Evolutionary conservation across 2,888 invertebrate species (phyloP).

Genomic region (Colostygia pectinataria): DNA sequence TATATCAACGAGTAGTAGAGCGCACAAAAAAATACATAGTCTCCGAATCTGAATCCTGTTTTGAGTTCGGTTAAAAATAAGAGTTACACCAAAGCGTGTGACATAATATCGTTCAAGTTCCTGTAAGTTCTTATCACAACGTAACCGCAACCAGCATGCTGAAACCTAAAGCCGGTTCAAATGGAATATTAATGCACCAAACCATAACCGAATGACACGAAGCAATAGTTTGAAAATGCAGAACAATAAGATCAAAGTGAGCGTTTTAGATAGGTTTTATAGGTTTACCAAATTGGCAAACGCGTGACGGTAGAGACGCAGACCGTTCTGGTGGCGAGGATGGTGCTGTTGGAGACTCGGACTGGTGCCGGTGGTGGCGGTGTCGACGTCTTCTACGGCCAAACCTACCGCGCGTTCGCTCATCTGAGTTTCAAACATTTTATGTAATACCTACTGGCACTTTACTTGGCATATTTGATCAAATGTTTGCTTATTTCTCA

Average conservation of each 20-base stretch:
- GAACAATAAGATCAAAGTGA: background rate
- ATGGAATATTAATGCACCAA: background rate
- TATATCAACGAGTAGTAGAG: too few species aligned
- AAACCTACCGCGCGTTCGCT: slow-evolving; percentile 28
- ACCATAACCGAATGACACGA: slow-evolving; percentile 4
- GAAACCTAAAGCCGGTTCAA: background rate
- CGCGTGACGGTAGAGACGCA: slow-evolving; percentile 19
- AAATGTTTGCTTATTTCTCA: too few species aligned
- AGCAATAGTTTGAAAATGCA: slow-evolving; percentile 1
- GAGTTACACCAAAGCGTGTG: background rate
- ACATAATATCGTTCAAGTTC: background rate
- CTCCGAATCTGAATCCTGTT: too few species aligned
- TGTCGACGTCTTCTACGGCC: slow-evolving; percentile 25
- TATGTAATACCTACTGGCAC: too few species aligned
- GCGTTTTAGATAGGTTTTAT: background rate
- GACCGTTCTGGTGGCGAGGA: slow-evolving; percentile 31
- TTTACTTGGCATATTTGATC: too few species aligned
- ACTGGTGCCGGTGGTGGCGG: slow-evolving; percentile 17
- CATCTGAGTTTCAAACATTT: slow-evolving; percentile 28
- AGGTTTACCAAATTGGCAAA: slow-evolving; percentile 22
- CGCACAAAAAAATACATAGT: too few species aligned
- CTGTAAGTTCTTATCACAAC: background rate
- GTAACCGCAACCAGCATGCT: background rate
- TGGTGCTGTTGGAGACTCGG: slow-evolving; percentile 16
- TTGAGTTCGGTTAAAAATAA: too few species aligned